Percentiles rank a stretch among this genome's conserved stretches.
Conservation (phyloP, 1,140 invertebrate species). For the Drepana arcuata region DNA sequence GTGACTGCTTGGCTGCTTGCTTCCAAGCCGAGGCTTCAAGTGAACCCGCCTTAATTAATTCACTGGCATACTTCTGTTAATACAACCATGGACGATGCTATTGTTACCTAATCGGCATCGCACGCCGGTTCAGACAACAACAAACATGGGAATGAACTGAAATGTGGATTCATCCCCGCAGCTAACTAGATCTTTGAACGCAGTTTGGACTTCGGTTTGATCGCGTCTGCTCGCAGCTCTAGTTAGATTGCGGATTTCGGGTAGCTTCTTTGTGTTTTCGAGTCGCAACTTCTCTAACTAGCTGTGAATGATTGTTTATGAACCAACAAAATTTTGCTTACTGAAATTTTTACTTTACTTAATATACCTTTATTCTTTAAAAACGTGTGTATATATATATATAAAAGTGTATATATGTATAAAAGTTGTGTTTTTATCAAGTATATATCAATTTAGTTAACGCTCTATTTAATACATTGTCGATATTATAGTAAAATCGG, state of each 20-base stretch:
- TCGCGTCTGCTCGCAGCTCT: constrained; percentile 50
- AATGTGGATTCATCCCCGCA: constrained; percentile 34
- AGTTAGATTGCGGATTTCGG: constrained; percentile 53
- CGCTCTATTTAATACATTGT: too few species aligned
- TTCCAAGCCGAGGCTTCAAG: too few species aligned
- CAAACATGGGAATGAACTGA: constrained; percentile 36
- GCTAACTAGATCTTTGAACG: constrained; percentile 64
- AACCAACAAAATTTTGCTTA: constrained; percentile 18
- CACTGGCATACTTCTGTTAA: too few species aligned
- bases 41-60: too few species aligned
- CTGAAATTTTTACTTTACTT: background rate
- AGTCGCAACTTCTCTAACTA: constrained; percentile 61
- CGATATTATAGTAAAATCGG: too few species aligned
- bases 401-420: too few species aligned
- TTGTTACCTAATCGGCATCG: background rate
- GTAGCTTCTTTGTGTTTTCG: constrained; percentile 58
- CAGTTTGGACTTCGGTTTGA: constrained; percentile 54
- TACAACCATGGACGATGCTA: too few species aligned
- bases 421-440: too few species aligned
- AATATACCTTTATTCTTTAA: too few species aligned
- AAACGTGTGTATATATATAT: too few species aligned
- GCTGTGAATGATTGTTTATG: constrained; percentile 38
- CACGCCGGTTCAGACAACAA: constrained; percentile 16
- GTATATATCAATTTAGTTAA: too few species aligned
- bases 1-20: too few species aligned